Conservation (phyloP, 1,140 invertebrate species). For the Lamellibrachia luymesi region DNA sequence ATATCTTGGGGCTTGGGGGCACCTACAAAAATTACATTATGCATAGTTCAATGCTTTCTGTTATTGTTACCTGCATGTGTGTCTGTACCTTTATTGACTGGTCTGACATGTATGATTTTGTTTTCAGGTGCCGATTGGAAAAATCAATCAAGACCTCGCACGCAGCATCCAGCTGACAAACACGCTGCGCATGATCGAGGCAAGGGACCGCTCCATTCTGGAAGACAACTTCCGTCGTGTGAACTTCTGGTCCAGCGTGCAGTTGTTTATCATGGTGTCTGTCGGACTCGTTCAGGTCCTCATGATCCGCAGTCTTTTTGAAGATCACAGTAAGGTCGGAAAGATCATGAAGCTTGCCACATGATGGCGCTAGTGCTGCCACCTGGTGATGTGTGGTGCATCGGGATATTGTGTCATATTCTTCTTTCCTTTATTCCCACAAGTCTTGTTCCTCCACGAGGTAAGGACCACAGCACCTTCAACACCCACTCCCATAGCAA, state of each 20-base stretch:
- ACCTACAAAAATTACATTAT: no score
- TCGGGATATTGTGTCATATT: background rate
- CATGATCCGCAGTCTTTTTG: conserved; percentile 70
- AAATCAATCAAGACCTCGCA: conserved; percentile 64
- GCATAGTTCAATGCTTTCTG: no score
- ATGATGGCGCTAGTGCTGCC: background rate
- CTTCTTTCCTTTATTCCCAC: no score
- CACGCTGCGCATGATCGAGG: conserved; percentile 70
- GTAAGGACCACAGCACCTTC: background rate
- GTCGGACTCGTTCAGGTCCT: conserved; percentile 69
- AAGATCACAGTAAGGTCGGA: conserved; percentile 52
- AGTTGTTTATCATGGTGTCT: conserved; percentile 69
- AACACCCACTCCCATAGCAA: background rate
- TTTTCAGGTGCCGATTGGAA: conserved; percentile 62
- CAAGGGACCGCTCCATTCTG: conserved; percentile 74
- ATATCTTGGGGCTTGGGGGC: no score
- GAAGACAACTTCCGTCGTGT: conserved; percentile 75
- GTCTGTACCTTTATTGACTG: no score
- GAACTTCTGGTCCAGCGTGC: conserved; percentile 71
- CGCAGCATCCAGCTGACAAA: conserved; percentile 72
- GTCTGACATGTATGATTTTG: background rate
- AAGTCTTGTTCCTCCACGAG: background rate
- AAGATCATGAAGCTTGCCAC: background rate
- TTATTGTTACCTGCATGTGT: no score
- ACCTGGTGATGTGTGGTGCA: background rate